Percentiles rank a stretch among this genome's conserved stretches.
These are phyloP conservation scores for Noctua fimbriata DNA, from an alignment of 2,888 invertebrate species.

Conservation along the genomic window DNA sequence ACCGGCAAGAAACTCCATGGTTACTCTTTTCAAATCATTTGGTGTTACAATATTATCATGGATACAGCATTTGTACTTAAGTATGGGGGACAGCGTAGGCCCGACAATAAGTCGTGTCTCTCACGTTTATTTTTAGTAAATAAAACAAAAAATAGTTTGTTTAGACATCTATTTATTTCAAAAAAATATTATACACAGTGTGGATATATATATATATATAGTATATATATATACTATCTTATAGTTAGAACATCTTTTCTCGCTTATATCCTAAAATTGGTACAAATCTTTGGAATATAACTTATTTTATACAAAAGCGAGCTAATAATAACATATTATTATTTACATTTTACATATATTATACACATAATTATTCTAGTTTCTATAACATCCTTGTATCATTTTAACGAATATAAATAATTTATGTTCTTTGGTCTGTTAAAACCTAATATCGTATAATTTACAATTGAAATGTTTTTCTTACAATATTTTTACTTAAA, in stretches of 20 bases:
- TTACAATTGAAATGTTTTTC: slow-evolving; percentile 29
- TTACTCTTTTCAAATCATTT: no score
- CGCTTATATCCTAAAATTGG: slow-evolving; percentile 55
- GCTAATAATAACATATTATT: slow-evolving; percentile 31
- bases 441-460: slow-evolving; percentile 46
- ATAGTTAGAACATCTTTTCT: slow-evolving; percentile 29
- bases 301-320: slow-evolving; percentile 50
- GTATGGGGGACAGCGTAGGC: no score
- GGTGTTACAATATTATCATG: no score
- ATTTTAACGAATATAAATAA: slow-evolving; percentile 16
- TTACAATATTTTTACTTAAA: not conserved
- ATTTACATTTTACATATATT: slow-evolving; percentile 52
- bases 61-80: no score
- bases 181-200: slow-evolving; percentile 46
- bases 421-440: slow-evolving; percentile 51
- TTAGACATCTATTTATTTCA: slow-evolving; percentile 60
- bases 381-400: slow-evolving; percentile 16
- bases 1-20: no score
- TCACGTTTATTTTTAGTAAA: not conserved
- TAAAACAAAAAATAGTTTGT: slow-evolving; percentile 21
- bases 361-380: slow-evolving; percentile 28
- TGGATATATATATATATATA: no score
- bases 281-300: slow-evolving; percentile 68
- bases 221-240: no score
- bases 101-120: no score